Percentiles rank a stretch among this genome's conserved stretches.
These are phyloP conservation scores for Protonibea diacanthus DNA, from an alignment of 2,797 vertebrate species.

Conservation along the genomic window DNA sequence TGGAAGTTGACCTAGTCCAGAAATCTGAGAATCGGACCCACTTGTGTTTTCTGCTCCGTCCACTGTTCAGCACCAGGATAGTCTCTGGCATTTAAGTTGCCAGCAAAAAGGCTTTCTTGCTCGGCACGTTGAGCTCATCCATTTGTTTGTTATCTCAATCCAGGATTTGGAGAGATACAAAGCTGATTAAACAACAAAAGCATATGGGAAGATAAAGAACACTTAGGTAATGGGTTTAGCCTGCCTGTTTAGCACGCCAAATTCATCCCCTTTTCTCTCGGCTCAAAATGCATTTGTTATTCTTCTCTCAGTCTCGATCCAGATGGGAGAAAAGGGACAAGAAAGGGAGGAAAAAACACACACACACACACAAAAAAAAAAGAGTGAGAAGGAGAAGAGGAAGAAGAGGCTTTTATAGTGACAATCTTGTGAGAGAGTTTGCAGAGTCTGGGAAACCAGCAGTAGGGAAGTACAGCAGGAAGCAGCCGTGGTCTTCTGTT, in stretches of 20 bases:
- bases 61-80: slow-evolving; percentile 54
- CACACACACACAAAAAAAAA: slow-evolving; percentile 12
- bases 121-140: slow-evolving; percentile 80
- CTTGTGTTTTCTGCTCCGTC: slow-evolving; percentile 62
- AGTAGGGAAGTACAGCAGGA: slow-evolving; percentile 42
- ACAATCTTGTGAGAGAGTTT: slow-evolving; percentile 55
- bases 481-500: slow-evolving; percentile 10
- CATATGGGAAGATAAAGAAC: slow-evolving; percentile 88
- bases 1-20: slow-evolving; percentile 22
- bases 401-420: slow-evolving; percentile 65
- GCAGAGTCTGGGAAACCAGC: slow-evolving; percentile 54
- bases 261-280: slow-evolving; percentile 82
- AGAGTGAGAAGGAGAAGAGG: slow-evolving; percentile 41
- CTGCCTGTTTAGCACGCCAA: slow-evolving; percentile 82
- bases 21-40: slow-evolving; percentile 51
- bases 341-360: slow-evolving; percentile 51
- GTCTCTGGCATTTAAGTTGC: slow-evolving; percentile 59
- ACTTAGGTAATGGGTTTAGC: slow-evolving; percentile 92
- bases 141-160: slow-evolving; percentile 92
- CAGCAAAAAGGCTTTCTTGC: slow-evolving; percentile 79
- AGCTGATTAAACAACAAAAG: slow-evolving; percentile 92
- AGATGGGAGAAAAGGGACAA: slow-evolving; percentile 68
- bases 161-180: slow-evolving; percentile 92
- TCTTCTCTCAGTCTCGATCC: slow-evolving; percentile 82
- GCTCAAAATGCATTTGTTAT: slow-evolving; percentile 86